Evolutionary conservation across 1,140 invertebrate genomes (phyloP).

Genomic region (Zaprionus ghesquierei): DNA sequence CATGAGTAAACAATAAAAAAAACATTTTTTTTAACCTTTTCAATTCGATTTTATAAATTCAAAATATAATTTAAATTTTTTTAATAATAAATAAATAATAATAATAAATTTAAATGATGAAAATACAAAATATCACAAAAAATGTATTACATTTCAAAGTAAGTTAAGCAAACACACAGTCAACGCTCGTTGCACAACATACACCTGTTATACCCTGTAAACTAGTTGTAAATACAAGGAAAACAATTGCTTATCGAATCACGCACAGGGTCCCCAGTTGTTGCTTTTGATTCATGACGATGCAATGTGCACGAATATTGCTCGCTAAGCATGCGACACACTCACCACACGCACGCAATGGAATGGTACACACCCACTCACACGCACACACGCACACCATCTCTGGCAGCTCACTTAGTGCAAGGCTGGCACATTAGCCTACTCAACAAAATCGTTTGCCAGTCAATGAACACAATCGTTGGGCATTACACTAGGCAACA

Average conservation of each 20-base stretch:
- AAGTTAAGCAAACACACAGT: neutral
- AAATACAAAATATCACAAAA: too few species aligned
- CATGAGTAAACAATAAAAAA: too few species aligned
- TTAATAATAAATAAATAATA: too few species aligned
- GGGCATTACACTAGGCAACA: constrained; percentile 70
- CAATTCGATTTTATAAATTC: too few species aligned
- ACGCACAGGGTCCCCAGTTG: constrained; percentile 28
- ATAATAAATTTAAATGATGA: too few species aligned
- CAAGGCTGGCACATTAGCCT: constrained; percentile 56
- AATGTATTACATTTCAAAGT: too few species aligned
- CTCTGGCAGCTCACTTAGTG: neutral
- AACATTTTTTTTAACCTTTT: too few species aligned
- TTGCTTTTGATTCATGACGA: constrained; percentile 51
- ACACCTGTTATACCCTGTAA: neutral
- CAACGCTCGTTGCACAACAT: neutral
- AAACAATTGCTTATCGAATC: constrained; percentile 45
- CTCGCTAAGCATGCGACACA: constrained; percentile 56
- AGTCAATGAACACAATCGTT: constrained; percentile 76
- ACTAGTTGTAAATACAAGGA: constrained; percentile 2
- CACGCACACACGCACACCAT: constrained; percentile 5
- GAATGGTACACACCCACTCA: neutral
- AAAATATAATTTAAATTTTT: too few species aligned
- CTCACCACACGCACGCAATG: constrained; percentile 3
- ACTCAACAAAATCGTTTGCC: constrained; percentile 72
- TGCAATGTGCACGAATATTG: constrained; percentile 62